A percentile compares a stretch with the other conserved stretches of the same genome.
These are phyloP conservation scores for Diglossa cyanea DNA, from an alignment of 2,797 vertebrate species.

Conservation along the genomic window DNA sequence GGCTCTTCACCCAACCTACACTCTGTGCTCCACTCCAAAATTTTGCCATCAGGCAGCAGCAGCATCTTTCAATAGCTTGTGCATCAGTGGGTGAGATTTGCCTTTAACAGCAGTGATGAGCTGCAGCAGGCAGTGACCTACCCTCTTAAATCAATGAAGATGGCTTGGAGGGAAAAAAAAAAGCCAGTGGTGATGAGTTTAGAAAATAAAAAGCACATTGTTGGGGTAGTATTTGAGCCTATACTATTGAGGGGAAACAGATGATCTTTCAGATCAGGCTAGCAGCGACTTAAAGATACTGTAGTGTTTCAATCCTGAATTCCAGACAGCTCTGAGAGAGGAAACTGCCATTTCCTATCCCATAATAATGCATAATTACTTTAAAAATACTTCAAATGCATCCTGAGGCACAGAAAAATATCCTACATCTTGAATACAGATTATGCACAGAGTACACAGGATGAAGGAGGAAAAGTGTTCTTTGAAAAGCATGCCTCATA, in stretches of 20 bases:
- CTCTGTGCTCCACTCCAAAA: not conserved
- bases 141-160: not conserved
- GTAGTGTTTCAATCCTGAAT: not conserved
- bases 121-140: not conserved
- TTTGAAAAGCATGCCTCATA: not conserved
- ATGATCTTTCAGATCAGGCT: not conserved
- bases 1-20: not conserved
- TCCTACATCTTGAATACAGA: slow-evolving; percentile 29
- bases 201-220: not conserved
- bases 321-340: not conserved
- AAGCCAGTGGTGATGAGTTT: not conserved
- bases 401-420: not conserved
- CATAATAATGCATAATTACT: slow-evolving; percentile 29
- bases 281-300: not conserved
- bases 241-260: not conserved
- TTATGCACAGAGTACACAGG: not conserved
- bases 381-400: slow-evolving; percentile 50
- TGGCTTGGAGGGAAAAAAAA: not conserved
- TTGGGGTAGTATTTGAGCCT: not conserved
- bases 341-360: slow-evolving; percentile 37
- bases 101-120: not conserved
- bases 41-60: not conserved
- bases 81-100: not conserved
- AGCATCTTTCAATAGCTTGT: not conserved
- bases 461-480: not conserved